Percentiles rank a stretch among this genome's conserved stretches.
Evolutionary conservation across 2,113 vertebrate genomes (phyloP).

Genomic region (Petromus typicus): DNA sequence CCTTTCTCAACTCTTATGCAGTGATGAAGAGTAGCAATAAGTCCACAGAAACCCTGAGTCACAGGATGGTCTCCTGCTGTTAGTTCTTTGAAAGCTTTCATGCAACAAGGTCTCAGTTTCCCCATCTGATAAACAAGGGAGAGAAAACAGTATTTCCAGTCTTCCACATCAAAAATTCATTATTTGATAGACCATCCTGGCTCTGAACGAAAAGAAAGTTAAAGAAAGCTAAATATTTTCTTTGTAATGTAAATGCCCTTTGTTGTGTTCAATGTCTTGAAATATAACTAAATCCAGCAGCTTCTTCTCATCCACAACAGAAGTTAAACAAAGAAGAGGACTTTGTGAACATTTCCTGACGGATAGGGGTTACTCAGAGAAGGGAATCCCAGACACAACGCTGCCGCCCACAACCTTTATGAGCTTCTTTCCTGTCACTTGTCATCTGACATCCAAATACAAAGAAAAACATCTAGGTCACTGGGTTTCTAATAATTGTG

Average conservation of each 20-base stretch:
- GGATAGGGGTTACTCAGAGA: not conserved
- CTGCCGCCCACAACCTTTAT: not conserved
- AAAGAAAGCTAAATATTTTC: constrained; percentile 13
- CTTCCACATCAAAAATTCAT: not conserved
- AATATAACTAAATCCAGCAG: not conserved
- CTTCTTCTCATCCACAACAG: not conserved
- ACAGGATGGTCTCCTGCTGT: not conserved
- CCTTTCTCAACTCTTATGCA: not conserved
- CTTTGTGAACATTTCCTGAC: not conserved
- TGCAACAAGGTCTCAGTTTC: not conserved
- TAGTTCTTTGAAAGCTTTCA: not conserved
- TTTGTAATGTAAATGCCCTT: constrained; percentile 1
- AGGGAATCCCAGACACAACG: not conserved
- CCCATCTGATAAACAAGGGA: not conserved
- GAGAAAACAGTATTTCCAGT: not conserved
- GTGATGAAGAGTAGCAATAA: not conserved
- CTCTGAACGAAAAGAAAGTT: not conserved
- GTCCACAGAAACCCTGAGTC: not conserved
- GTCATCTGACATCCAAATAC: constrained; percentile 13
- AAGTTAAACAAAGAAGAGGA: not conserved
- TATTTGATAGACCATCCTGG: not conserved
- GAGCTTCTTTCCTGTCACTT: not conserved
- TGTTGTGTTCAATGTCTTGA: not conserved
- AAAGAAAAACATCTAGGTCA: not conserved
- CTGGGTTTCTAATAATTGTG: not conserved